Evolutionary conservation across 2,888 invertebrate genomes (phyloP), one percentile per base, ranked within the genome.

Genomic region (Drosophila yooni): DNA sequence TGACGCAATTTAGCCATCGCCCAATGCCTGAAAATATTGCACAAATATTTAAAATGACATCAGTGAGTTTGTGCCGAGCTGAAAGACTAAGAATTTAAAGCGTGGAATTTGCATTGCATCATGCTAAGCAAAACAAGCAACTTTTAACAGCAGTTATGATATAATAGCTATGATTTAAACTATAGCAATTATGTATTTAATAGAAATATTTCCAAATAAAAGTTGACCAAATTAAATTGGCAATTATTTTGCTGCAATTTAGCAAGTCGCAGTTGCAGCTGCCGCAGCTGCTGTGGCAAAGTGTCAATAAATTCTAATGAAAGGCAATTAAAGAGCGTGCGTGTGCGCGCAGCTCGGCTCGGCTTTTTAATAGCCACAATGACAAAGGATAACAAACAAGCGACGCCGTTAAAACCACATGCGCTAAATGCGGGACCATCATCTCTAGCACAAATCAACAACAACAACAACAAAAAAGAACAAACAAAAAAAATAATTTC

Each of bases 281-380:
- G 56, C 66, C 3, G 27, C 5, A 10, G n/a, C 48, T 52, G 59
- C 66, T 65, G 73, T 70, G 65, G 59, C 52, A 72, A 76, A 83
- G 71, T 87, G 76, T 57, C 74, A 74, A 78, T 88, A 83, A 74
- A 76, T 77, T 90, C 75, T 76, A 87, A 90, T 87, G 75, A 76
- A 79, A 79, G 71, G 76, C 75, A 87, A 81, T 86, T 88, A 73
- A 90, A 84, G 72, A 63, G 63, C 74, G 52, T 38, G n/a, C 74
- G 52, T 38, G n/a, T 38, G 56, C 27, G 56, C 27, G 52, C 79
- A 50, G 68, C 31, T 31, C 56, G 70, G 80, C 59, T 10, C 21
- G 21, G 21, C 21, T 65, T 75, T 83, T 81, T 61, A 79, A 78
- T 81, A 59, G 66, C 52, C 67, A 46, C 29, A 46, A 51, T 53